Conservation (phyloP, 2,113 vertebrate species). For the Vulpes vulpes region DNA sequence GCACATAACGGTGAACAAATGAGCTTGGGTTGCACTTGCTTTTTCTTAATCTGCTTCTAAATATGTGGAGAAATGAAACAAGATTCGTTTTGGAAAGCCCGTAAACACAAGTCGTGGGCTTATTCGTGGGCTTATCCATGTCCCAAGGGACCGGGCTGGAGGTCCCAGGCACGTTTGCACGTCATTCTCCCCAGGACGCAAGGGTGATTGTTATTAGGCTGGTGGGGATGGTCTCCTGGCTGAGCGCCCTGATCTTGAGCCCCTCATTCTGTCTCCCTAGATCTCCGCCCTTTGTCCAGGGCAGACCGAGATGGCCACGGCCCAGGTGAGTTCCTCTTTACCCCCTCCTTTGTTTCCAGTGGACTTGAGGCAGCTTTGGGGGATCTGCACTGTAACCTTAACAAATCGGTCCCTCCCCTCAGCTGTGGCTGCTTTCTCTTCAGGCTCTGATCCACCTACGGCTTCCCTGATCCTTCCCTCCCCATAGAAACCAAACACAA, state of each 20-base stretch:
- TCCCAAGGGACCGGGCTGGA: background rate
- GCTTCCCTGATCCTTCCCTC: background rate
- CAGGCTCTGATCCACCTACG: background rate
- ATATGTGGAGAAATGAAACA: background rate
- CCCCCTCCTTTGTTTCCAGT: background rate
- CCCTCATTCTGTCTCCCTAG: constrained; percentile 45
- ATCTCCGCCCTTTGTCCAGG: background rate
- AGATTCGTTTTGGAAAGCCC: background rate
- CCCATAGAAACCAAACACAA: background rate
- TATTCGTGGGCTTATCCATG: background rate
- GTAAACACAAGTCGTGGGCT: background rate
- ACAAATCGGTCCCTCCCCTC: background rate
- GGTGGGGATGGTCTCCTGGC: background rate
- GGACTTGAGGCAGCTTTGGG: background rate
- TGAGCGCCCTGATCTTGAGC: background rate
- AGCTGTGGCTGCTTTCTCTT: background rate
- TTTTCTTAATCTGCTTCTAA: constrained; percentile 6
- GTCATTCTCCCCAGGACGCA: background rate
- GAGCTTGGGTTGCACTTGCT: background rate
- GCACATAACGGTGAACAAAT: background rate
- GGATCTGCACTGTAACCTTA: background rate
- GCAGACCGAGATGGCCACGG: background rate
- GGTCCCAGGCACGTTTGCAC: background rate
- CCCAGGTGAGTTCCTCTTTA: constrained; percentile 16
- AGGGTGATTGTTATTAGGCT: background rate